Conservation (phyloP, 2,888 invertebrate species). For the Agrotis segetum region DNA sequence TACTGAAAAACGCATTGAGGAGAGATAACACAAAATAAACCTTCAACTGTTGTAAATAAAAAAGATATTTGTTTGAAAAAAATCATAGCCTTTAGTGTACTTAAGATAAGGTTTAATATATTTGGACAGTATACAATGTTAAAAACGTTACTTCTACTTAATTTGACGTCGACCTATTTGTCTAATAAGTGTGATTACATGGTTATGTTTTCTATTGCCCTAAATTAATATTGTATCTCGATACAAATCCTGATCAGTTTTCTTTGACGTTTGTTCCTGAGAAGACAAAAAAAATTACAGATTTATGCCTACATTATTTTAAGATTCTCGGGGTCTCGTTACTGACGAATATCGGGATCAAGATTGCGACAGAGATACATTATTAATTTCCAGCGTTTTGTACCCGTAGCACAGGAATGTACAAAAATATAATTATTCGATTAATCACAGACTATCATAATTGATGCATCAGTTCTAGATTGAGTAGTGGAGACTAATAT, state of each 20-base stretch:
- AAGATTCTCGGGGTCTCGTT: too few relatives aligned
- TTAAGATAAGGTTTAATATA: constrained; percentile 55
- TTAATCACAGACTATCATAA: constrained; percentile 82
- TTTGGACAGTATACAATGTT: constrained; percentile 67
- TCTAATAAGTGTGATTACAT: constrained; percentile 63
- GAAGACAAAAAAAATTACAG: too few relatives aligned
- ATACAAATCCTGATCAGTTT: too few relatives aligned
- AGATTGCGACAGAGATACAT: too few relatives aligned
- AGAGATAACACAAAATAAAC: constrained; percentile 67
- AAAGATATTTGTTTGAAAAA: constrained; percentile 65
- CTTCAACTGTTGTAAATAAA: constrained; percentile 66
- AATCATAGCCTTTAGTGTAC: constrained; percentile 70
- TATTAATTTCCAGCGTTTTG: constrained; percentile 35
- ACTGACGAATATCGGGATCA: too few relatives aligned
- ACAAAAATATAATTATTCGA: constrained; percentile 86
- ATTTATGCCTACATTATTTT: too few relatives aligned
- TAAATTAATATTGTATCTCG: too few relatives aligned
- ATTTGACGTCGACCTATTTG: constrained; percentile 66
- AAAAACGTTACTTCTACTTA: constrained; percentile 67
- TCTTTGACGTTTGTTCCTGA: too few relatives aligned
- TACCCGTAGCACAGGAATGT: constrained; percentile 90
- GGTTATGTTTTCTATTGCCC: constrained; percentile 52
- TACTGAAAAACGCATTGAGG: constrained; percentile 72
- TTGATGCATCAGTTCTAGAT: constrained; percentile 68
- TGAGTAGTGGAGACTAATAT: constrained; percentile 44